phyloP scores from a whole-genome alignment of 2,888 invertebrate genomes.

The Catocala nupta region DNA sequence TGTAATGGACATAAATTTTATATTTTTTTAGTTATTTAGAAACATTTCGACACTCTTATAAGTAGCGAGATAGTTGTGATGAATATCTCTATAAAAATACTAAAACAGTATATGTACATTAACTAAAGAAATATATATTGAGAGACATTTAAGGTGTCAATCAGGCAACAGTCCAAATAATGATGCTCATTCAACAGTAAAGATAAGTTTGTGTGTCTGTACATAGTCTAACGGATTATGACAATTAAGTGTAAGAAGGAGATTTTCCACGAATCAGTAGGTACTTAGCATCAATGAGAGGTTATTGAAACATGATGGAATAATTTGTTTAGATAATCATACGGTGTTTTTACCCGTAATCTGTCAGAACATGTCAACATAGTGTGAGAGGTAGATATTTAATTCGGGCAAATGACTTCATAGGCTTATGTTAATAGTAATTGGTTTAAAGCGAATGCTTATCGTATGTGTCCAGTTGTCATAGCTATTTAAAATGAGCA shows the following conservation, averaged over 20 bases:
- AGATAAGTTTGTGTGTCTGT: constrained; percentile 13
- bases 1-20: no score
- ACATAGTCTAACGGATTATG: constrained; percentile 29
- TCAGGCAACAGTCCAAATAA: not conserved
- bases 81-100: no score
- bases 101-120: no score
- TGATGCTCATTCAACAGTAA: not conserved
- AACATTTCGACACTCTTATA: no score
- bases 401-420: not conserved
- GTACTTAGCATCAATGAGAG: constrained; percentile 10
- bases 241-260: constrained; percentile 15
- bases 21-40: no score
- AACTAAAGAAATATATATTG: no score
- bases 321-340: constrained; percentile 22
- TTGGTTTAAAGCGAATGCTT: not conserved
- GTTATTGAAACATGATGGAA: constrained; percentile 23
- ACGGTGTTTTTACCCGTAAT: constrained; percentile 9
- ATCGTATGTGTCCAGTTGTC: not conserved
- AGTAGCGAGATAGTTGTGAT: no score
- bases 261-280: constrained; percentile 13
- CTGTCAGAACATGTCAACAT: constrained; percentile 19
- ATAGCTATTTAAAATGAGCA: no score
- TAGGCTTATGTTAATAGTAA: not conserved
- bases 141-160: no score
- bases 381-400: not conserved